Conservation (phyloP, 2,113 vertebrate genomes). For the Prochilodus magdalenae region DNA sequence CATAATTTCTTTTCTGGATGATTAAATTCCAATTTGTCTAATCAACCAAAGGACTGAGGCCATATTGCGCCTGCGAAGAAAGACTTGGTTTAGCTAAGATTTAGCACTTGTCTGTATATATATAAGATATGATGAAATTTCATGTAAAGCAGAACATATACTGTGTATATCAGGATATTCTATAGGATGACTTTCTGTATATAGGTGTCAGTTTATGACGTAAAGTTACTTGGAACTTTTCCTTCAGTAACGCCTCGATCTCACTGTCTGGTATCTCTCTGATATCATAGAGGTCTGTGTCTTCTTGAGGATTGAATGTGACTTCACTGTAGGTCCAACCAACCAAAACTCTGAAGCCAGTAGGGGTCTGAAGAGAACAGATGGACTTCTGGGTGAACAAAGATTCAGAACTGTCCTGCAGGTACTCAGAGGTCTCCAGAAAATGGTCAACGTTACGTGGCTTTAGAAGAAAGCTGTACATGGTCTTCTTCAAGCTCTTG, state of each 20-base stretch:
- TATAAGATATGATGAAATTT: no score
- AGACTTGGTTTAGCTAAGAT: no score
- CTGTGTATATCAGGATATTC: no score
- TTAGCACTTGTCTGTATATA: no score
- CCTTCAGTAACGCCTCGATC: slow-evolving; percentile 77
- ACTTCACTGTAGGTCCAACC: slow-evolving; percentile 80
- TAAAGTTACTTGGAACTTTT: slow-evolving; percentile 77
- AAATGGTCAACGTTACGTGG: slow-evolving; percentile 77
- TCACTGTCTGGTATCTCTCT: slow-evolving; percentile 76
- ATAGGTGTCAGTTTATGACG: slow-evolving; percentile 76
- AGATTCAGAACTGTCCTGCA: slow-evolving; percentile 79
- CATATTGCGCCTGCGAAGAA: no score
- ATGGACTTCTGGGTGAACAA: slow-evolving; percentile 84
- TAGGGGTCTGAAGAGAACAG: slow-evolving; percentile 81
- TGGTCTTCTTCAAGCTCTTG: slow-evolving; percentile 64
- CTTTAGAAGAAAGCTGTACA: slow-evolving; percentile 80
- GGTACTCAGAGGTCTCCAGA: slow-evolving; percentile 55
- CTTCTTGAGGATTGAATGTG: slow-evolving; percentile 82
- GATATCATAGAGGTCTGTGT: slow-evolving; percentile 79
- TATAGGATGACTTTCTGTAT: slow-evolving; percentile 59
- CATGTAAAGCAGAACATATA: no score
- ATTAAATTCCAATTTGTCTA: no score
- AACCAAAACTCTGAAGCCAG: slow-evolving; percentile 79
- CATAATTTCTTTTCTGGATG: no score
- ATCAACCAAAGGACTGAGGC: no score